Percentiles rank a stretch among this genome's conserved stretches.
These are phyloP conservation scores for Vombatus ursinus DNA, from an alignment of 2,113 vertebrate genomes.

Conservation along the genomic window DNA sequence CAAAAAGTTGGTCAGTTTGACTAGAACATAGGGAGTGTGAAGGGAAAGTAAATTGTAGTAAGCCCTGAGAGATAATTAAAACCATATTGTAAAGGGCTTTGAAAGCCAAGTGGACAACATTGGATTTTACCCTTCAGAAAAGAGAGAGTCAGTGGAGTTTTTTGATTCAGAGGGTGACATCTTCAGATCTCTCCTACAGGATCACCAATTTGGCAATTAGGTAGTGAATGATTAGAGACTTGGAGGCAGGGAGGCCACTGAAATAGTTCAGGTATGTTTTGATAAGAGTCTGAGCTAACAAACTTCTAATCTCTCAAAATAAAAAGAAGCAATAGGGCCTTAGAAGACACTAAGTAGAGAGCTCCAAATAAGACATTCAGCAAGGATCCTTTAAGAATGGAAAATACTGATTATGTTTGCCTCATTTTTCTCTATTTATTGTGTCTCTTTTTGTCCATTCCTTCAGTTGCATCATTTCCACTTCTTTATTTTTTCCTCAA, in stretches of 20 bases:
- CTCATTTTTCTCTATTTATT: too few relatives aligned
- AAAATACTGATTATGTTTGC: too few relatives aligned
- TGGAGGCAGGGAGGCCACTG: neutral
- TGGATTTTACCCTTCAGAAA: neutral
- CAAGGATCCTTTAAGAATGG: too few relatives aligned
- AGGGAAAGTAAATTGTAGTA: too few relatives aligned
- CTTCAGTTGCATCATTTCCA: too few relatives aligned
- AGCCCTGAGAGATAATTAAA: neutral
- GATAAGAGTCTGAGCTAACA: neutral
- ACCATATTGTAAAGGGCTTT: neutral
- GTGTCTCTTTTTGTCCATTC: too few relatives aligned
- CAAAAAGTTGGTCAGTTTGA: neutral
- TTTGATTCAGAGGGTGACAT: neutral
- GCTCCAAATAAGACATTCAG: too few relatives aligned
- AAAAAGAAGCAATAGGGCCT: too few relatives aligned
- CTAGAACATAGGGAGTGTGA: too few relatives aligned
- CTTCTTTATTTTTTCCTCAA: too few relatives aligned
- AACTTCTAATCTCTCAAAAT: neutral
- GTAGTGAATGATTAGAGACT: neutral
- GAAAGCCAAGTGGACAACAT: neutral
- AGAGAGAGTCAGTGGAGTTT: neutral
- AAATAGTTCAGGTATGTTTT: neutral
- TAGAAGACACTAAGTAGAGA: too few relatives aligned
- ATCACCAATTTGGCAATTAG: neutral
- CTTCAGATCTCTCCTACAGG: neutral